Percentiles rank a stretch among this genome's conserved stretches.
Evolutionary conservation across 1,140 invertebrate species (phyloP).

Genomic region (Drosophila simulans): DNA sequence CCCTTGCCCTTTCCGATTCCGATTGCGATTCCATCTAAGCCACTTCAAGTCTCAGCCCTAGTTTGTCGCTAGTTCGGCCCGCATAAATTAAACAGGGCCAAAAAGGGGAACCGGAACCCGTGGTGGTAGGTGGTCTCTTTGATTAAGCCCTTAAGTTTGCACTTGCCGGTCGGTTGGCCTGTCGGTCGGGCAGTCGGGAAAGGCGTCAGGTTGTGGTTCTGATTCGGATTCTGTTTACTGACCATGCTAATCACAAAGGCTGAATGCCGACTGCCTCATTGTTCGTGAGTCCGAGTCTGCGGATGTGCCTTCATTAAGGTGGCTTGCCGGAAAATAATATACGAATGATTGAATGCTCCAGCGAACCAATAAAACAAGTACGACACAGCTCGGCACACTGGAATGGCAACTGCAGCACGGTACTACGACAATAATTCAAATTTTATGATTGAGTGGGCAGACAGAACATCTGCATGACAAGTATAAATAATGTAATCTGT

Average conservation of each 20-base stretch:
- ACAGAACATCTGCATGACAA: neutral
- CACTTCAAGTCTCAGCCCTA: conserved; percentile 16
- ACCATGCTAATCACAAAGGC: conserved; percentile 54
- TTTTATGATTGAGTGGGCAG: neutral
- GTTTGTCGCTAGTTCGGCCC: conserved; percentile 23
- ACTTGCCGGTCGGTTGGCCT: conserved; percentile 5
- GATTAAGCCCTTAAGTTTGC: conserved; percentile 1
- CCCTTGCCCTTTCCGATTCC: neutral
- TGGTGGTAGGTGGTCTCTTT: conserved; percentile 46
- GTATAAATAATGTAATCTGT: neutral
- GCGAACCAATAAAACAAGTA: neutral
- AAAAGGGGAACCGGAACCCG: conserved; percentile 17
- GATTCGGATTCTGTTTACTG: conserved; percentile 60
- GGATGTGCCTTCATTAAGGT: conserved; percentile 1
- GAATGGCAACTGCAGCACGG: neutral
- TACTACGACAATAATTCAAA: neutral
- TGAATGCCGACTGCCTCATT: conserved; percentile 1
- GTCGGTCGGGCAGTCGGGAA: neutral
- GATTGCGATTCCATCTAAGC: conserved; percentile 32
- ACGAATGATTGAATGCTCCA: too few relatives aligned
- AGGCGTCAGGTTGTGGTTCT: conserved; percentile 56
- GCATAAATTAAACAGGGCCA: conserved; percentile 75
- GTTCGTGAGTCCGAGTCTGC: neutral
- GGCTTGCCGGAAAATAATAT: neutral
- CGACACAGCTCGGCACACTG: neutral